Evolutionary conservation across 1,140 invertebrate genomes (phyloP).

Genomic region (Schlechtendalia chinensis): DNA sequence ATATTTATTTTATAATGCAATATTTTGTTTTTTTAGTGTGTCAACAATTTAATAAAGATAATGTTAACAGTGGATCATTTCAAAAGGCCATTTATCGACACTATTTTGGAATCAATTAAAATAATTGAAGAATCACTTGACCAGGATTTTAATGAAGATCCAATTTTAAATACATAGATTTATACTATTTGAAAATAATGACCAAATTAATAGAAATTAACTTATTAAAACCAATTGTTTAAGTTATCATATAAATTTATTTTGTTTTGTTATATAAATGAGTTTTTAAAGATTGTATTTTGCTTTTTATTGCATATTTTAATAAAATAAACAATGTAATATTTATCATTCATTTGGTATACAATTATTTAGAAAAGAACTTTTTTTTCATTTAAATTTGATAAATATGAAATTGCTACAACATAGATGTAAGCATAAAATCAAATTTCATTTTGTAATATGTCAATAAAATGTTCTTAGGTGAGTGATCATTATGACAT

Average conservation of each 20-base stretch:
- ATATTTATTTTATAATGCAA: neutral
- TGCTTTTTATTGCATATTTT: no score
- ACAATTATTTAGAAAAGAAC: no score
- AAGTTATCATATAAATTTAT: neutral
- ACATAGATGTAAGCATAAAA: no score
- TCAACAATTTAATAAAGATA: constrained; percentile 69
- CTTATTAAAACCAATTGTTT: neutral
- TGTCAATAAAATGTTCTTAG: no score
- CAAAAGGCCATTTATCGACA: constrained; percentile 73
- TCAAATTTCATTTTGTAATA: no score
- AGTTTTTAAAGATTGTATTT: no score
- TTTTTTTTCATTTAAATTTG: no score
- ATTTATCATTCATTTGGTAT: no score
- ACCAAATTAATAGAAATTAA: neutral
- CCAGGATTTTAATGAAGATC: constrained; percentile 23
- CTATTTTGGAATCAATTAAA: constrained; percentile 55
- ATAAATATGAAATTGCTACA: no score
- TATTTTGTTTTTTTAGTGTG: constrained; percentile 58
- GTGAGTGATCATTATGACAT: no score
- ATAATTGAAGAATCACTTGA: constrained; percentile 3
- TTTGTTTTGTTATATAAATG: no score
- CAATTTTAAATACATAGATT: constrained; percentile 4
- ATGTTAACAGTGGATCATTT: constrained; percentile 74
- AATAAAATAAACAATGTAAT: no score
- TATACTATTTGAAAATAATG: neutral